Percentiles rank a stretch among this genome's conserved stretches.
These are phyloP conservation scores for Pungitius pungitius DNA, from an alignment of 2,113 vertebrate genomes.

Conservation along the genomic window DNA sequence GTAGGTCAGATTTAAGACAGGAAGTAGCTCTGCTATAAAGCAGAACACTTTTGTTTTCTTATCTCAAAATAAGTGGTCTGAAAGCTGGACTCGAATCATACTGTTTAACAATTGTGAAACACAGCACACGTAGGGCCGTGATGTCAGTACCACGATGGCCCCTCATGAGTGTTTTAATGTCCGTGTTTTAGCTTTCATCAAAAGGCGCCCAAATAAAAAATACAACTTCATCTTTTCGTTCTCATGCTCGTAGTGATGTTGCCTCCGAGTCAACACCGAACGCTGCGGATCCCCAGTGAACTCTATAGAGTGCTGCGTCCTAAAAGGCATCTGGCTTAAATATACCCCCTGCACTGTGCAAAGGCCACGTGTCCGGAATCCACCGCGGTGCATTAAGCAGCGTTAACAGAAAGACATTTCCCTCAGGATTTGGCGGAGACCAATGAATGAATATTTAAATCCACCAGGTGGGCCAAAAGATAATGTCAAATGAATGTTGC, in stretches of 20 bases:
- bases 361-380: neutral
- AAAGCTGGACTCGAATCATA: neutral
- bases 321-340: too few relatives aligned
- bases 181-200: too few relatives aligned
- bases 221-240: too few relatives aligned
- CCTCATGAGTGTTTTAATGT: too few relatives aligned
- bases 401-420: neutral
- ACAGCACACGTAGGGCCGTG: neutral
- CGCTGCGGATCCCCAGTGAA: too few relatives aligned
- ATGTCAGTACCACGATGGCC: neutral
- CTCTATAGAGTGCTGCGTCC: too few relatives aligned
- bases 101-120: neutral
- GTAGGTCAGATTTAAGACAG: too few relatives aligned
- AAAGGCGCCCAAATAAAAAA: too few relatives aligned
- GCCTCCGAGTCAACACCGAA: too few relatives aligned
- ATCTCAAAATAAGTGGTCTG: neutral
- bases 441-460: neutral
- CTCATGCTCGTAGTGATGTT: too few relatives aligned
- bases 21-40: neutral
- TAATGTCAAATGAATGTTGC: neutral
- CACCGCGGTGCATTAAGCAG: neutral
- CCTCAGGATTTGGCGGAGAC: neutral
- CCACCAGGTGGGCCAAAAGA: neutral
- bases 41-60: neutral
- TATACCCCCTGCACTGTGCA: neutral